These are phyloP conservation scores for Felis chaus DNA, from an alignment of 2,113 vertebrate genomes.

Conservation along the genomic window DNA sequence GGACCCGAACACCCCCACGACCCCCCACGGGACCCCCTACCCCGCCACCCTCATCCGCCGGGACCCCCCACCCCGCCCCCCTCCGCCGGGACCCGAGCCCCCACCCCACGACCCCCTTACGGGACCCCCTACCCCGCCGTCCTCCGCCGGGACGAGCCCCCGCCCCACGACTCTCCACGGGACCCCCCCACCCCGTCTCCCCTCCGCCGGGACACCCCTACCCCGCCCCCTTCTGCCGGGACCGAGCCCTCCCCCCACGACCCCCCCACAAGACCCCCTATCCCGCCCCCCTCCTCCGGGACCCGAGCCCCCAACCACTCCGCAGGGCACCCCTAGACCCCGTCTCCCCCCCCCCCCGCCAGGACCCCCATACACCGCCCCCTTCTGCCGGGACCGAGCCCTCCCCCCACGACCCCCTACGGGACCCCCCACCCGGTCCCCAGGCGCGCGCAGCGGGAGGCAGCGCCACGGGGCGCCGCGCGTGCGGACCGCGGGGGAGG, in stretches of 20 bases:
- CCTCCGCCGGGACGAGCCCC: too few relatives aligned
- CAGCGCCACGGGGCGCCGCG: conserved; percentile 48
- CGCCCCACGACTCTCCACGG: too few relatives aligned
- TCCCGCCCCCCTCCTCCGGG: not conserved
- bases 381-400: not conserved
- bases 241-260: not conserved
- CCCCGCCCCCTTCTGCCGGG: not conserved
- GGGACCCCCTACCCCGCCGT: too few relatives aligned
- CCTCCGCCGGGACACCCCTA: not conserved
- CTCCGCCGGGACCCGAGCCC: too few relatives aligned
- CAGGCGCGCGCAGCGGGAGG: not conserved
- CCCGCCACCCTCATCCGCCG: not conserved
- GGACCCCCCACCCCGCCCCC: not conserved
- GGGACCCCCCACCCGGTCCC: conserved; percentile 25
- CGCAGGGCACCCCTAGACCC: too few relatives aligned
- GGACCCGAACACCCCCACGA: too few relatives aligned
- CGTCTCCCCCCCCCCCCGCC: too few relatives aligned
- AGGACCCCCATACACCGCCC: too few relatives aligned
- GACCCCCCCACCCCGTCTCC: too few relatives aligned
- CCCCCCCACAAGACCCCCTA: not conserved
- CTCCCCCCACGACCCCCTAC: not conserved
- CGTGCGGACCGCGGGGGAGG: conserved; percentile 49
- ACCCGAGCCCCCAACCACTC: too few relatives aligned
- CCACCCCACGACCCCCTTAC: too few relatives aligned
- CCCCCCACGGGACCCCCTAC: not conserved